These are phyloP conservation scores for Actinemys pallida DNA, from an alignment of 2,113 vertebrate species.

Conservation along the genomic window DNA sequence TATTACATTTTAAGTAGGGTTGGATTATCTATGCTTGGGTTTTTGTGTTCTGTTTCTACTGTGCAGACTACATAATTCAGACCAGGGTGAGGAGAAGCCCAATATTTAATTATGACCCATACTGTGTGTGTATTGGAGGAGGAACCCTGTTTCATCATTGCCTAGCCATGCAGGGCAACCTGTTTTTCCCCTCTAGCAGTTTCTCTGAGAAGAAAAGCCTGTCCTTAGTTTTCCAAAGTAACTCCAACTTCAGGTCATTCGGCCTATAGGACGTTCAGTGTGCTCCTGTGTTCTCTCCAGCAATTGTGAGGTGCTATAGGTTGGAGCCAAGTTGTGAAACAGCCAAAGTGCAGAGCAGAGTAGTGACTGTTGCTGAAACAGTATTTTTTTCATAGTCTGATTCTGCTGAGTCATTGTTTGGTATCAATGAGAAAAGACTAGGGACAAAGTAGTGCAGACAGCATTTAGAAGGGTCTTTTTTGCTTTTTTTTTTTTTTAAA, in stretches of 20 bases:
- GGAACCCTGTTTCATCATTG: fast-evolving
- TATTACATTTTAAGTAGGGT: fast-evolving
- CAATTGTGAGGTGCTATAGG: fast-evolving
- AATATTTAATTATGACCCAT: fast-evolving
- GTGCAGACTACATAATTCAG: neutral
- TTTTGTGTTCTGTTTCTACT: neutral
- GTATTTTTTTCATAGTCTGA: neutral
- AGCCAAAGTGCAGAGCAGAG: fast-evolving
- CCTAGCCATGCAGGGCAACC: neutral
- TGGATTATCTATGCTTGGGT: fast-evolving
- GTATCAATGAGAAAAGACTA: neutral
- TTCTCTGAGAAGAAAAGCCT: neutral
- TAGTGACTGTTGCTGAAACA: neutral
- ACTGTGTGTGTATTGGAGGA: neutral
- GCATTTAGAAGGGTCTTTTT: fast-evolving
- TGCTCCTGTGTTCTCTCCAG: neutral
- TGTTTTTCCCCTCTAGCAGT: neutral
- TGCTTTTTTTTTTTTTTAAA: neutral
- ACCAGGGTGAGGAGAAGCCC: neutral
- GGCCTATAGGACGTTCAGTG: neutral
- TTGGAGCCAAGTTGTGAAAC: neutral
- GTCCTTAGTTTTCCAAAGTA: too few relatives aligned
- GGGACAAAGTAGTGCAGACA: neutral
- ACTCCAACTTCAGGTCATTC: fast-evolving
- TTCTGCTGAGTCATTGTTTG: neutral